phyloP scores from a whole-genome alignment of 1,140 invertebrate species.

The Fopius arisanus region DNA sequence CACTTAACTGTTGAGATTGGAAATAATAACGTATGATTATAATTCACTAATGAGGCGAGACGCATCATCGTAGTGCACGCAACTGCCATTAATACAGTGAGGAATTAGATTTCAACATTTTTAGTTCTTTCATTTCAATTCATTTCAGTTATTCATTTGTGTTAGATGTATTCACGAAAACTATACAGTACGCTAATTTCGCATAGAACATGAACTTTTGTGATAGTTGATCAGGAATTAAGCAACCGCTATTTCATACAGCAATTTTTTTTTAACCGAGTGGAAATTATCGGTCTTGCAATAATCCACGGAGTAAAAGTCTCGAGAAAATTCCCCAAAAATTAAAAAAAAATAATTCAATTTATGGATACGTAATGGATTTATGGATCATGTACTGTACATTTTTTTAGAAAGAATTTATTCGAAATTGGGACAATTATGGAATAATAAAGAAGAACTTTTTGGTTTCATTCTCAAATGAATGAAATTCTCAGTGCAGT shows the following conservation, averaged over 20 bases:
- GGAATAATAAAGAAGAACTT: too few relatives aligned
- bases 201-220: not conserved
- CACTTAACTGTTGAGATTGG: not conserved
- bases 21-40: not conserved
- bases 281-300: too few relatives aligned
- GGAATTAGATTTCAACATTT: not conserved
- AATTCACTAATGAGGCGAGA: not conserved
- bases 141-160: not conserved
- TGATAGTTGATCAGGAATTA: not conserved
- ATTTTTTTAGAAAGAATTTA: too few relatives aligned
- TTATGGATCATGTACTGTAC: too few relatives aligned
- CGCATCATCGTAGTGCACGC: constrained; percentile 30
- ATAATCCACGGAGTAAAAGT: too few relatives aligned
- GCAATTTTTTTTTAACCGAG: not conserved
- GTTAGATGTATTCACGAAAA: not conserved
- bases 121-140: constrained; percentile 13
- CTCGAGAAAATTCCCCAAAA: too few relatives aligned
- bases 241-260: not conserved
- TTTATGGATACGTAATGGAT: too few relatives aligned
- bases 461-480: too few relatives aligned
- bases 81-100: constrained; percentile 25
- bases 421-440: too few relatives aligned
- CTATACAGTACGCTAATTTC: not conserved
- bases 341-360: too few relatives aligned
- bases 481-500: too few relatives aligned